Conservation (phyloP, 92 coral and sea anemone species). For the Epizoanthus scotinus region DNA sequence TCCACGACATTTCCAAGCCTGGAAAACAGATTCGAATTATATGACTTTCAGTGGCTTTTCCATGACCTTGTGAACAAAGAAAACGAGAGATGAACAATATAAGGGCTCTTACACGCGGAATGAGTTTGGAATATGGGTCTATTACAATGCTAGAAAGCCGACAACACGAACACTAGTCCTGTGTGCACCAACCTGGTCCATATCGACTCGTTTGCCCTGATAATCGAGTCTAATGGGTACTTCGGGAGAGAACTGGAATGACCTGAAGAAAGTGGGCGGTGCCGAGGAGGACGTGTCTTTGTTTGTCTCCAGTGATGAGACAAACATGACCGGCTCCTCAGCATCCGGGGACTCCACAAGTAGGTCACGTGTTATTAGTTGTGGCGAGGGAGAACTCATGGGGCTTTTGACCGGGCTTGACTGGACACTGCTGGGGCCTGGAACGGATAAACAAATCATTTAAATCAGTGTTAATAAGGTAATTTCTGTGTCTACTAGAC, state of each 20-base stretch:
- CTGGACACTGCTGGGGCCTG: constrained; percentile 59
- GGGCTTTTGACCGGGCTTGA: constrained; percentile 53
- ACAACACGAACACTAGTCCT: no score
- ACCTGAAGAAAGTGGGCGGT: constrained; percentile 89
- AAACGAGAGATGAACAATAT: no score
- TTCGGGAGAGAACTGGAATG: constrained; percentile 91
- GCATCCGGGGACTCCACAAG: constrained; percentile 46
- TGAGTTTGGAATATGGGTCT: no score
- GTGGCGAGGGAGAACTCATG: constrained; percentile 4
- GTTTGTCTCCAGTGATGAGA: constrained; percentile 50
- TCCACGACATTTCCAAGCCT: no score
- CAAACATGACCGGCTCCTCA: constrained; percentile 55
- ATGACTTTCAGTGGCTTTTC: no score
- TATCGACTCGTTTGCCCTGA: constrained; percentile 93
- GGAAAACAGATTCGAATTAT: no score
- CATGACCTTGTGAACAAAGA: no score
- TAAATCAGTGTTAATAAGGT: neutral
- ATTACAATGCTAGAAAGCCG: no score
- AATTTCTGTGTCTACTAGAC: no score
- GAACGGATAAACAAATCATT: neutral
- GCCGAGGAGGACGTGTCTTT: constrained; percentile 51
- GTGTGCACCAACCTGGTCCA: constrained; percentile 82
- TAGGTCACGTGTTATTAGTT: constrained; percentile 54
- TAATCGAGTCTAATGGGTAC: constrained; percentile 97
- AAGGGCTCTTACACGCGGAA: no score